Percentiles rank a stretch among this genome's conserved stretches.
phyloP scores from a whole-genome alignment of 2,113 vertebrate species.

The Grammatotria lemairii region DNA sequence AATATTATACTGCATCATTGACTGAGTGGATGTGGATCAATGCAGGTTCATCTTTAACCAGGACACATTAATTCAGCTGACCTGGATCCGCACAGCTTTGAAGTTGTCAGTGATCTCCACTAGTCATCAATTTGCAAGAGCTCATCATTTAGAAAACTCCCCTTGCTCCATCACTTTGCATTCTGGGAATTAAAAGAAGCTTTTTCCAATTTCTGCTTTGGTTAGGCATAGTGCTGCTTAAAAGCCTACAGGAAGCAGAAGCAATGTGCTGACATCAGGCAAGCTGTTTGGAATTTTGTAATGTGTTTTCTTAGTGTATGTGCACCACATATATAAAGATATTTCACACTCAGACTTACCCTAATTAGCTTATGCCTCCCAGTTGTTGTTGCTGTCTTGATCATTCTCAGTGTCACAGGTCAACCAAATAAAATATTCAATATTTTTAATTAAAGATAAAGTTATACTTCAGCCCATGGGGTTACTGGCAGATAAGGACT shows the following conservation, averaged over 20 bases:
- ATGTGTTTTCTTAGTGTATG: not conserved
- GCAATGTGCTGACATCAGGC: constrained; percentile 57
- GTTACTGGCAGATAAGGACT: not conserved
- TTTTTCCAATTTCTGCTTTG: constrained; percentile 19
- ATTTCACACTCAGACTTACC: not conserved
- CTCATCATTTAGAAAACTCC: constrained; percentile 49
- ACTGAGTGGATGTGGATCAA: constrained; percentile 26
- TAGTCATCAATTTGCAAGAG: constrained; percentile 63
- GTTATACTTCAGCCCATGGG: not conserved
- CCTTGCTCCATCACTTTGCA: constrained; percentile 24
- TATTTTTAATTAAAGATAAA: not conserved
- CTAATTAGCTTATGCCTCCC: not conserved
- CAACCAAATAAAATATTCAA: not conserved
- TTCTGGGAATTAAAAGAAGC: constrained; percentile 41
- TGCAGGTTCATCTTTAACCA: constrained; percentile 39
- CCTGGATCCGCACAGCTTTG: constrained; percentile 64
- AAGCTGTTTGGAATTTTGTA: constrained; percentile 28
- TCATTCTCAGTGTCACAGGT: not conserved
- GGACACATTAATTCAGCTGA: constrained; percentile 54
- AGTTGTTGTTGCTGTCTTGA: not conserved
- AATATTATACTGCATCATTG: not conserved
- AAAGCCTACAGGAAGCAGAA: constrained; percentile 26
- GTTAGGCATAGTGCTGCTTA: constrained; percentile 23
- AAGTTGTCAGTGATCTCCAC: constrained; percentile 56
- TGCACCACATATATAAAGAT: not conserved